Conservation (phyloP, 2,888 invertebrate genomes). For the Pristionchus mayeri region DNA sequence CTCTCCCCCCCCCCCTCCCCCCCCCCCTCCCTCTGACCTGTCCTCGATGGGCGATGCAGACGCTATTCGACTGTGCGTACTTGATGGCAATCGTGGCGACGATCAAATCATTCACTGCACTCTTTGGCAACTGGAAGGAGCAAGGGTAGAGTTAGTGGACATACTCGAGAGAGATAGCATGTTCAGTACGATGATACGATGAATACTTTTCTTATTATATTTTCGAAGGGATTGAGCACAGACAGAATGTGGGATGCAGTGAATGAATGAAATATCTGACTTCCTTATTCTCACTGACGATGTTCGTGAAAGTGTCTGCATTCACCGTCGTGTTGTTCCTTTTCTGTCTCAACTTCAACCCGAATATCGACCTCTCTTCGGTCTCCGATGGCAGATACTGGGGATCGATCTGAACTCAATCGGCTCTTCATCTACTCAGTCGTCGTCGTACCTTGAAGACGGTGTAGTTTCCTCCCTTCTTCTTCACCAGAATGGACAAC, state of each 20-base stretch:
- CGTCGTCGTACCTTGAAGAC: constrained; percentile 82
- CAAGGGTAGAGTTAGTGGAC: no score
- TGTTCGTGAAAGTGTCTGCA: constrained; percentile 85
- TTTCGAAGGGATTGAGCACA: no score
- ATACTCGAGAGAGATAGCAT: no score
- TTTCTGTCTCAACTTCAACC: constrained; percentile 86
- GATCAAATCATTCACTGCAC: constrained; percentile 89
- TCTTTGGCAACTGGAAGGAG: constrained; percentile 82
- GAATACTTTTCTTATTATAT: no score
- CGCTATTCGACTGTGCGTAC: constrained; percentile 98
- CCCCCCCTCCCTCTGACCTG: constrained; percentile 78
- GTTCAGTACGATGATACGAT: no score
- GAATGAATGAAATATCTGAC: constrained; percentile 71
- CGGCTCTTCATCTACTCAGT: neutral
- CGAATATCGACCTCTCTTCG: constrained; percentile 89
- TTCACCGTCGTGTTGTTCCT: constrained; percentile 91
- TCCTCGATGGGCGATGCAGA: constrained; percentile 94
- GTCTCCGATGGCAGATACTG: constrained; percentile 86
- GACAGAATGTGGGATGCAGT: no score
- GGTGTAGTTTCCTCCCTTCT: constrained; percentile 94
- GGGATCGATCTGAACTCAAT: constrained; percentile 86
- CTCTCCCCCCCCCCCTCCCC: no score
- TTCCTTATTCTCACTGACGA: constrained; percentile 85
- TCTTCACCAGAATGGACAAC: constrained; percentile 89
- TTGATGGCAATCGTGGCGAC: constrained; percentile 96